A percentile compares a stretch with the other conserved stretches of the same genome.
Evolutionary conservation across 2,113 vertebrate genomes (phyloP).

Genomic region (Limnothrissa miodon): DNA sequence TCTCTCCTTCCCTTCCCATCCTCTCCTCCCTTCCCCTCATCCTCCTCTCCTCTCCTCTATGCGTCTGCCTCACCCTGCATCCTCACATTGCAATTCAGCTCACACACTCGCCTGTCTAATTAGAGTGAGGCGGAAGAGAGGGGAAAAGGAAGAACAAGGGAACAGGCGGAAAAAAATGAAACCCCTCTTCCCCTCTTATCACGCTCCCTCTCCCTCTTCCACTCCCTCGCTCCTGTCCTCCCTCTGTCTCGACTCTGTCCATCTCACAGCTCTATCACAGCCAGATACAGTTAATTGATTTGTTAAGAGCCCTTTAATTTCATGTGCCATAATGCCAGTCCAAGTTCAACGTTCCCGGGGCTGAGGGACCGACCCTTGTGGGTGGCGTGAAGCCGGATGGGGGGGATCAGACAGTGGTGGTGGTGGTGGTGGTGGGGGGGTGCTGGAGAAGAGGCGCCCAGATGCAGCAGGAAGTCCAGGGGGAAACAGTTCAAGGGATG

Average conservation of each 20-base stretch:
- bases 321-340: slow-evolving; percentile 23
- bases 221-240: slow-evolving; percentile 33
- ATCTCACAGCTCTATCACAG: slow-evolving; percentile 51
- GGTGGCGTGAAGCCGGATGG: neutral
- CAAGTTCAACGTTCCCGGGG: neutral
- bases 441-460: neutral
- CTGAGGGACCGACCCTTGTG: neutral
- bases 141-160: slow-evolving; percentile 44
- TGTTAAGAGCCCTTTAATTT: slow-evolving; percentile 52
- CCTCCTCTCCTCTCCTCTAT: slow-evolving; percentile 36
- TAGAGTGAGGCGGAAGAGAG: slow-evolving; percentile 57
- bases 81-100: slow-evolving; percentile 62
- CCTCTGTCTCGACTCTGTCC: slow-evolving; percentile 39
- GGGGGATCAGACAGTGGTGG: too few species aligned
- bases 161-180: slow-evolving; percentile 38
- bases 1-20: neutral
- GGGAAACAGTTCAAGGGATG: neutral
- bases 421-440: too few species aligned
- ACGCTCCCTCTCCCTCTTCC: slow-evolving; percentile 31
- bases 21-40: slow-evolving; percentile 16
- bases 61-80: slow-evolving; percentile 35
- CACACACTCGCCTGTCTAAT: slow-evolving; percentile 68
- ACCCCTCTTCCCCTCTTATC: slow-evolving; percentile 50
- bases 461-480: too few species aligned
- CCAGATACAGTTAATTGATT: slow-evolving; percentile 63